Base-by-base conservation (phyloP, 2,888 invertebrate species). In the Chironomus tentans region DNA sequence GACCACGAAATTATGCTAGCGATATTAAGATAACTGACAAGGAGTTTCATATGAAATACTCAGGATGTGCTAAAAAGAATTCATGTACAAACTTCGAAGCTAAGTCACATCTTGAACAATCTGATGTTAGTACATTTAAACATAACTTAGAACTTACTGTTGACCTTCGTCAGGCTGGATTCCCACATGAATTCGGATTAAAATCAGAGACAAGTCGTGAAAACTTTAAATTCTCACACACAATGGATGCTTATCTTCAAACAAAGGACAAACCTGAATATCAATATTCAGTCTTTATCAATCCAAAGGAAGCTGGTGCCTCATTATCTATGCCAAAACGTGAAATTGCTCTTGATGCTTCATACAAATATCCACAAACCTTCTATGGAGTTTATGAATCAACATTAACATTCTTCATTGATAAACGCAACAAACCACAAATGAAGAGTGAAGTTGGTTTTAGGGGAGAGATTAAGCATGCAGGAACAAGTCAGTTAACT, bases 41-140 rank as follows among this genome's bases (percentile, higher is more conserved):
- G 78, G 91, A 92, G 78, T 88, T 91, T 81, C 89, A 90, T 80
- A 85, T 88, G 69, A 88, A 90, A 13, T 87, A 89, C 78, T 90
- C 91, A 12, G 90, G 90, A 81, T 93, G 93, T 81, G 92, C 92
- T 79, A 91, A 91, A 81, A 91, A 90, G 84, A 91, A 91, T 77
- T 90, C 92, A 79, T 93, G 93, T 80, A 91, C 91, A 0, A 89
- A 91, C 80, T 86, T 91, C 22, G 92, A 92, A 79, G 69, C 82
- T 0, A 80, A 80, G 38, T 83, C 84, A 0, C 78, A 77, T 1
- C 68, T 79, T 2, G 81, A 82, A 70, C 79, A 80, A 3, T 78
- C 80, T 18, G 78, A 80, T 68, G 77, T 81, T 0, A 80, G 81
- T 24, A 82, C 85, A 13, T 83, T 88, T 77, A 86, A 88, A 78